Base-by-base conservation (phyloP, 1,140 invertebrate species). In the Drosophila takahashii region DNA sequence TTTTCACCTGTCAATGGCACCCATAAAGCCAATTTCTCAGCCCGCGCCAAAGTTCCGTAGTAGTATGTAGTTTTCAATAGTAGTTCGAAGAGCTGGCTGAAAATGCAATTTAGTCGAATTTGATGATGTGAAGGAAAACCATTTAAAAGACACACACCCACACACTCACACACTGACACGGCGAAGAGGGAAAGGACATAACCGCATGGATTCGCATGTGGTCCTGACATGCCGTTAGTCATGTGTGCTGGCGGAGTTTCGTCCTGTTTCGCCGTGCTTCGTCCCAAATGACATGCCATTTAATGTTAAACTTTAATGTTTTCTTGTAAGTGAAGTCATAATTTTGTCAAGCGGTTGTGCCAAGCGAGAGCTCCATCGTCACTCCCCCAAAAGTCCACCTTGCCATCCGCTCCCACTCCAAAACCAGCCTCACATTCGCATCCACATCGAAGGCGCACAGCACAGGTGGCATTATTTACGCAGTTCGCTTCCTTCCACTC, bases 291-390 rank as follows among this genome's bases (percentile, higher is more conserved):
- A 87, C 84, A 87, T 87, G 84, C 84, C 84, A 87, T 87, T 87
- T 87, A 87, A 87, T 89, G 85, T 89, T 89, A 84, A 89, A 89
- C 84, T 87, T 87, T 87, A 87, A 87, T 87, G 84, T 89, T 87
- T 87, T 77, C 79, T 73, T 89, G 84, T 87, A 89, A 87, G 84
- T 87, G 72, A 89, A 89, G 84, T 89, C 84, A 89, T 89, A 89
- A 89, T 89, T 89, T 84, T 89, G 84, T 79, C 79, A 81, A 64
- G 57, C 65, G 59, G 66, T 62, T 52, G 66, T 39, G 29, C 34
- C 32, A 34, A 32, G 9, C 48, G 11, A 51, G 48, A 51, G 26
- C 36, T 54, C 41, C 37, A 18, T 26, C 37, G 13, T 16, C 26
- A 47, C 41, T 37, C 42, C 26, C 16, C 26, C 32, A 13, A 3